These are phyloP conservation scores for Steatocranus sp. DNA, from an alignment of 2,797 vertebrate species.

Conservation along the genomic window DNA sequence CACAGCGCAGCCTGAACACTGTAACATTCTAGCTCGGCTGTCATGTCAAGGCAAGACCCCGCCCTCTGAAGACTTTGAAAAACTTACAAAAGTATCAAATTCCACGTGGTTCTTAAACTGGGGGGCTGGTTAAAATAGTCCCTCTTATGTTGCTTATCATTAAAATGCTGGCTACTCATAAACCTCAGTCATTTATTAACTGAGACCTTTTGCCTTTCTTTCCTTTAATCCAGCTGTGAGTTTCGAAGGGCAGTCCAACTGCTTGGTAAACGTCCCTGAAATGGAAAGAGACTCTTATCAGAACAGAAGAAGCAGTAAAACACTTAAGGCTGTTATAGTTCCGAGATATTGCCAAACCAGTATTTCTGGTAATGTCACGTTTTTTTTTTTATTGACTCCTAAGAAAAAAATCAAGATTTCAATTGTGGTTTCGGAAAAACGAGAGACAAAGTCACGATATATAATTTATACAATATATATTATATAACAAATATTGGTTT, in stretches of 20 bases:
- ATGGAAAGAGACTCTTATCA: slow-evolving; percentile 45
- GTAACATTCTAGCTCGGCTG: slow-evolving; percentile 9
- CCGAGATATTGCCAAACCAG: neutral
- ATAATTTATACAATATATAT: neutral
- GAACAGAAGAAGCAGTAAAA: slow-evolving; percentile 38
- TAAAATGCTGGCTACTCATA: neutral
- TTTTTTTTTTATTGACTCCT: neutral
- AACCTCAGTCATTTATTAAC: slow-evolving; percentile 14
- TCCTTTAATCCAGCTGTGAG: neutral
- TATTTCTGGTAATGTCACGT: slow-evolving; percentile 2
- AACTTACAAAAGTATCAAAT: neutral
- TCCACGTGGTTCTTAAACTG: neutral
- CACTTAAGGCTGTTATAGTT: neutral
- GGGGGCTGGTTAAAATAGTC: neutral
- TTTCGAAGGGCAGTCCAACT: neutral
- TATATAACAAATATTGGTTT: neutral
- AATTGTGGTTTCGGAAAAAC: neutral
- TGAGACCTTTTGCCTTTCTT: neutral
- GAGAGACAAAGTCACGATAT: neutral
- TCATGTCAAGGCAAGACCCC: slow-evolving; percentile 19
- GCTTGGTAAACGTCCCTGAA: slow-evolving; percentile 11
- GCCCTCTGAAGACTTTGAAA: neutral
- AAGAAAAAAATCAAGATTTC: neutral
- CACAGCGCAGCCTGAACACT: slow-evolving; percentile 49
- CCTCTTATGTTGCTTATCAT: neutral